Percentiles rank a stretch among this genome's conserved stretches.
These are phyloP conservation scores for Lasioglossum leucozonium DNA, from an alignment of 2,888 invertebrate genomes.

Conservation along the genomic window DNA sequence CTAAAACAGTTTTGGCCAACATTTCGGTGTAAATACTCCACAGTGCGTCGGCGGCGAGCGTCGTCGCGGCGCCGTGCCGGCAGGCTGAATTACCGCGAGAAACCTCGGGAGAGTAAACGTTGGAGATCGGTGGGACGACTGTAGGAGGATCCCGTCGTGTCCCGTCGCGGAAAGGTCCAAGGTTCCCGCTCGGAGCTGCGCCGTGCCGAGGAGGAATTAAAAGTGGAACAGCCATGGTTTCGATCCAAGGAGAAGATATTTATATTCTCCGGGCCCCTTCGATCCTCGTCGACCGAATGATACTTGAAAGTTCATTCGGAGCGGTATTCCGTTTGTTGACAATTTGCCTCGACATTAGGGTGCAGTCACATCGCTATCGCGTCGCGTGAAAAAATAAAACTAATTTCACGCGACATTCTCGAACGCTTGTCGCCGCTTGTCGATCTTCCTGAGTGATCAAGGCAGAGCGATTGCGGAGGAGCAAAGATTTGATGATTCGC, in stretches of 20 bases:
- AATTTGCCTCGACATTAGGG: too few relatives aligned
- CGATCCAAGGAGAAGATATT: not conserved
- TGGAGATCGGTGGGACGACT: not conserved
- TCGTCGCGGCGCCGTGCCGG: not conserved
- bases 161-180: not conserved
- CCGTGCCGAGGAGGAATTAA: not conserved
- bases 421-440: too few relatives aligned
- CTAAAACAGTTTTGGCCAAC: too few relatives aligned
- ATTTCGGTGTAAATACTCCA: too few relatives aligned
- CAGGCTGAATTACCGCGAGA: not conserved
- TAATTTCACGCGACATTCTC: not conserved
- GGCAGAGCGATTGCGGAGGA: slow-evolving; percentile 57
- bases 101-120: not conserved
- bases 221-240: slow-evolving; percentile 4
- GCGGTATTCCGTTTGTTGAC: not conserved
- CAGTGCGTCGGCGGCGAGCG: too few relatives aligned
- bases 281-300: not conserved
- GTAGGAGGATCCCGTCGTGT: not conserved
- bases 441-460: too few relatives aligned
- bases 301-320: not conserved
- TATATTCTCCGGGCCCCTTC: not conserved
- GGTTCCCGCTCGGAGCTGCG: not conserved
- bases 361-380: too few relatives aligned
- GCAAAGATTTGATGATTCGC: slow-evolving; percentile 36
- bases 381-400: too few relatives aligned